Evolutionary conservation across 2,888 invertebrate genomes (phyloP).

Genomic region (Agriotes lineatus): DNA sequence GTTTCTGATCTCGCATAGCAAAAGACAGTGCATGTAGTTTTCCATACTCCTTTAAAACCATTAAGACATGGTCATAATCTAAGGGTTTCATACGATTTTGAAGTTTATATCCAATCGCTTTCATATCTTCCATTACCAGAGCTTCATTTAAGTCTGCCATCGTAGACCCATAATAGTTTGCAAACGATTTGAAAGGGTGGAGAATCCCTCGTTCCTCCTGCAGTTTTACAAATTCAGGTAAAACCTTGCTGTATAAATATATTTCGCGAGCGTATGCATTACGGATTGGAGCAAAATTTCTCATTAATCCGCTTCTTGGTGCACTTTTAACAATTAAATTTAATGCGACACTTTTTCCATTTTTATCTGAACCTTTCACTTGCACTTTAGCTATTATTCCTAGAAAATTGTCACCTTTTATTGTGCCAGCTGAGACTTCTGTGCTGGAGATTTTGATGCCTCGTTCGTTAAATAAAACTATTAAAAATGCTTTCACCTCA

Average conservation of each 20-base stretch:
- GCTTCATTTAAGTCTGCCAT: slow-evolving; percentile 47
- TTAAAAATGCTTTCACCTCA: slow-evolving; percentile 10
- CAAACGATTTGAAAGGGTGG: slow-evolving; percentile 39
- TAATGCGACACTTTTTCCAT: slow-evolving; percentile 28
- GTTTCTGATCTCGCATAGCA: slow-evolving; percentile 51
- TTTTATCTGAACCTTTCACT: slow-evolving; percentile 37
- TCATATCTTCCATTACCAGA: slow-evolving; percentile 53
- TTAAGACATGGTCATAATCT: slow-evolving; percentile 52
- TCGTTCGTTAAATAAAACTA: slow-evolving; percentile 36
- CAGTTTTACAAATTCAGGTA: slow-evolving; percentile 36
- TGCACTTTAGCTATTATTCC: slow-evolving; percentile 50
- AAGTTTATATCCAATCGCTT: slow-evolving; percentile 51
- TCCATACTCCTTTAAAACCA: slow-evolving; percentile 54
- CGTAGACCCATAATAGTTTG: slow-evolving; percentile 42
- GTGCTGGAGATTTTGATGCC: not conserved
- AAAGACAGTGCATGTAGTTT: slow-evolving; percentile 55
- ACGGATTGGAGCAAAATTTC: slow-evolving; percentile 49
- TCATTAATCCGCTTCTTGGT: slow-evolving; percentile 45
- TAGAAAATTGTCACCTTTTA: slow-evolving; percentile 55
- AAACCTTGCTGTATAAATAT: slow-evolving; percentile 40
- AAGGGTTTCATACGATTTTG: slow-evolving; percentile 46
- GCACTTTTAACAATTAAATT: slow-evolving; percentile 57
- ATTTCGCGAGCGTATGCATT: slow-evolving; percentile 53
- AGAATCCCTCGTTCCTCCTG: slow-evolving; percentile 31
- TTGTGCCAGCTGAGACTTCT: slow-evolving; percentile 46